Evolutionary conservation across 2,888 invertebrate genomes (phyloP), one percentile per base, ranked within the genome.

Genomic region (Harmothoe impar): DNA sequence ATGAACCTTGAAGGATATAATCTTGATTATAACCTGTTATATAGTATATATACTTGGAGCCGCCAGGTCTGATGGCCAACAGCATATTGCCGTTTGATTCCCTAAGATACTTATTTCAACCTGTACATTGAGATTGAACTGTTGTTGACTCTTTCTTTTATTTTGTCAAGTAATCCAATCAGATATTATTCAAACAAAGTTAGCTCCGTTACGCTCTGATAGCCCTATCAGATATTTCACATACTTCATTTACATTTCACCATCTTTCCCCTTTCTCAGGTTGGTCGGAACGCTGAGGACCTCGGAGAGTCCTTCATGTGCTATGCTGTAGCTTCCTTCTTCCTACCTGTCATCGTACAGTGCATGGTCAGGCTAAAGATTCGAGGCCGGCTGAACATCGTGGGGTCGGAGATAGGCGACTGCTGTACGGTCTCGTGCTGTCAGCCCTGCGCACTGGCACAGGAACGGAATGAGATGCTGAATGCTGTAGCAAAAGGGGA

Each of bases 371-470:
- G 62, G 62, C 3, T n/a, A 3, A 62, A 62, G 62, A 20, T 62
- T 5, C 7, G 62, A n/a, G n/a, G 15, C 7, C 7, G 15, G 20
- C 62, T 62, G 20, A n/a, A n/a, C n/a, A 62, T 62, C 7, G 20
- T 5, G 1, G 62, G 62, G 20, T 62, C 62, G 7, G 62, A 20
- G 62, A n/a, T 62, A 3, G 62, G 62, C 7, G 62, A 62, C 62
- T n/a, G 20, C 62, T 62, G 20, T n/a, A 62, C 62, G 23, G 15
- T 62, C 62, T 62, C 7, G 23, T 62, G 62, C 20, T 62, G 62
- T n/a, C 62, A 5, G 62, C 62, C 62, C n/a, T 62, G 62, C n/a
- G 62, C 62, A n/a, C n/a, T n/a, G 62, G 62, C 62, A 20, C 62
- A 62, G 62, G 62, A 62, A 15, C 62, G n/a, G 62, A 62, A 62